These are phyloP conservation scores for Forbesichthys agassizii DNA, from an alignment of 2,113 vertebrate species.

Conservation along the genomic window DNA sequence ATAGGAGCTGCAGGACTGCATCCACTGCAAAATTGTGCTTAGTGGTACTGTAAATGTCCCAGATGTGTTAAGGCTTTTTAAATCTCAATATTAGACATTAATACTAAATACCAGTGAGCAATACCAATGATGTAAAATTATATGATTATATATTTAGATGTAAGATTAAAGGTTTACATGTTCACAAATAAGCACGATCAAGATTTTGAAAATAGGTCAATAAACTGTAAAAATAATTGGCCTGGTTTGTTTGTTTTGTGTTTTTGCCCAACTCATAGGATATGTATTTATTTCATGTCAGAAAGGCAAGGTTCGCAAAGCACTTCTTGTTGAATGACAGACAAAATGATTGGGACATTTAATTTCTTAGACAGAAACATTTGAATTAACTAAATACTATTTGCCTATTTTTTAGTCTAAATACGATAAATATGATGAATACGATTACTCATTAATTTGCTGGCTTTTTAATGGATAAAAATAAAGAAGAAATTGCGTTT, in stretches of 20 bases:
- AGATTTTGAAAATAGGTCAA: slow-evolving; percentile 64
- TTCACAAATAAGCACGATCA: slow-evolving; percentile 74
- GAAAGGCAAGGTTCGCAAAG: slow-evolving; percentile 74
- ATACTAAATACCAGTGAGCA: slow-evolving; percentile 57
- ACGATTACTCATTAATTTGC: neutral
- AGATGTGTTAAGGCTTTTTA: slow-evolving; percentile 78
- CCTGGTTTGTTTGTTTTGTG: slow-evolving; percentile 63
- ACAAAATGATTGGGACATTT: slow-evolving; percentile 9
- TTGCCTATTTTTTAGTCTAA: no score
- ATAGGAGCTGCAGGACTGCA: slow-evolving; percentile 60
- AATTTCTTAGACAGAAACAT: neutral
- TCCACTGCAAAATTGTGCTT: slow-evolving; percentile 78
- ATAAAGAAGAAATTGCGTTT: slow-evolving; percentile 25
- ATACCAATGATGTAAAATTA: slow-evolving; percentile 47
- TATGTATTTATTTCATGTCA: slow-evolving; percentile 58
- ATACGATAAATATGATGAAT: no score
- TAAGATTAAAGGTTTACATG: slow-evolving; percentile 62
- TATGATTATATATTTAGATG: slow-evolving; percentile 39
- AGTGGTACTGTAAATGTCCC: slow-evolving; percentile 66
- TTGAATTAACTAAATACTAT: neutral
- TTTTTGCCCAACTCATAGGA: slow-evolving; percentile 60
- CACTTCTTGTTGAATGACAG: slow-evolving; percentile 50
- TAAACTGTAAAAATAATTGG: slow-evolving; percentile 60
- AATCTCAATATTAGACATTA: slow-evolving; percentile 70
- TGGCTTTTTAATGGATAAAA: slow-evolving; percentile 31